phyloP scores from a whole-genome alignment of 2,113 vertebrate species.

The Heloderma charlesbogerti region DNA sequence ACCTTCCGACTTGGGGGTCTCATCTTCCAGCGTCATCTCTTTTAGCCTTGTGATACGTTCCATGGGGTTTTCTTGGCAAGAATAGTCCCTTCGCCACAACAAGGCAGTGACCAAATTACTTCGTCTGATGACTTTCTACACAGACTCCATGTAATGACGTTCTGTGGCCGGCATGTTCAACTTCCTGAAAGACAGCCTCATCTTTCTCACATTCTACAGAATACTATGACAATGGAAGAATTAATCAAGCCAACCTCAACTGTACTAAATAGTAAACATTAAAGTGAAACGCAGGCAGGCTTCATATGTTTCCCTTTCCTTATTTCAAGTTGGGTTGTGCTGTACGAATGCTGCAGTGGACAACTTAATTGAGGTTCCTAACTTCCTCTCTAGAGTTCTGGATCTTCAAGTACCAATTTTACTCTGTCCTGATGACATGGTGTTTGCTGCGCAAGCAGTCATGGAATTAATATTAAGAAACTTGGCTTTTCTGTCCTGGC shows the following conservation, averaged over 20 bases:
- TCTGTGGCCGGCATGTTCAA: not conserved
- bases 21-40: no score
- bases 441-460: not conserved
- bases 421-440: not conserved
- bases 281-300: not conserved
- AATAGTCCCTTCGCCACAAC: no score
- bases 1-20: no score
- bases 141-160: not conserved
- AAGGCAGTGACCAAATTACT: constrained; percentile 11
- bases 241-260: not conserved
- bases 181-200: constrained; percentile 1
- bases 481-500: not conserved
- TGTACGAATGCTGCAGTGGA: not conserved
- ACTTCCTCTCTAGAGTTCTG: not conserved
- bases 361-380: not conserved
- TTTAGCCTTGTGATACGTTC: no score
- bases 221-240: not conserved
- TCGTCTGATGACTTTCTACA: constrained; percentile 37
- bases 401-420: not conserved
- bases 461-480: not conserved
- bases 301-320: not conserved
- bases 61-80: no score
- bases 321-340: not conserved
- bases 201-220: not conserved
- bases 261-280: not conserved